Base-by-base conservation (phyloP, 2,113 vertebrate genomes). In the Ariopsis seemanni region DNA sequence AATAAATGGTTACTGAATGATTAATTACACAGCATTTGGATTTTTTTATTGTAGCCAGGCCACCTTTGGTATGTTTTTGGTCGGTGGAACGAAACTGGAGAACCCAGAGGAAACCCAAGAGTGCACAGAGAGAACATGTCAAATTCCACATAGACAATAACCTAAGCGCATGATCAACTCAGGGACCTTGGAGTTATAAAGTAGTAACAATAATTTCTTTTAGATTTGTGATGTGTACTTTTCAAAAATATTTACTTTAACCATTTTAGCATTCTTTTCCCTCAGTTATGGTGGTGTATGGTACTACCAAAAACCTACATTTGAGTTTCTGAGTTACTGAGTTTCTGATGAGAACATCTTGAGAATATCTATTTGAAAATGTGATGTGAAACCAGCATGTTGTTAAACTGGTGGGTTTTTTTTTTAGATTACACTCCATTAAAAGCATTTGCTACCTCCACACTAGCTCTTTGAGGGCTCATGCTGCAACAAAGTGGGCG, bases 361-460 rank as follows among this genome's bases (percentile, higher is more conserved):
- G 6, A 72, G 69, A 72, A 72, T 72, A 72, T 42, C 71, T 72
- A 18, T 42, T 72, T 15, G 14, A 48, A 74, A 74, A 71, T 2
- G 27, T 69, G 67, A 69, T 34, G 69, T 42, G 7, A 14, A 34
- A 71, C 30, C 69, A 71, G 30, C 30, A 42, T 8, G 17, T 42
- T 72, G 30, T 72, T 42, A 12, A 75, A 50, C 48, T 52, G 42
- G 9, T 14, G 10, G 0, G 30, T 30, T 30, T 30, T 53, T 75
- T n/a, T 14, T 74, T 74, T 10, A 77, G 74, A 14, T 77, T n/a
- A 77, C 10, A 77, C 48, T 52, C 22, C 20, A 52, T 53, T 52
- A 77, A 52, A 75, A 77, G n/a, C 48, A 75, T 77, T 74, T 14
- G 48, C 48, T 77, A 52, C 74, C 74, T 77, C 74, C 48, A 22